Evolutionary conservation across 2,888 invertebrate species (phyloP).

Genomic region (Cantharis nigra): DNA sequence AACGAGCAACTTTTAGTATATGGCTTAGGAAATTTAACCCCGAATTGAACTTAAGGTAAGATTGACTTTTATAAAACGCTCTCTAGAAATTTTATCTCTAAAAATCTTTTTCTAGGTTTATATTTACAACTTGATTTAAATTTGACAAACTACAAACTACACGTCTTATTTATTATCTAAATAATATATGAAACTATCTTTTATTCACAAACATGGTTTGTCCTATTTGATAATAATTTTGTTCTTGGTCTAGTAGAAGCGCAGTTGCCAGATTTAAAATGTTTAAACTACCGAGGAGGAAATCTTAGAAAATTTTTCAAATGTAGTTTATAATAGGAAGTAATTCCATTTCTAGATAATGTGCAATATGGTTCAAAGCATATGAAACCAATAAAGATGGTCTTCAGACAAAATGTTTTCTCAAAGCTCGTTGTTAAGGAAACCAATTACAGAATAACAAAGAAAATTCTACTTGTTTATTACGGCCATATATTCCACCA

Average conservation of each 20-base stretch:
- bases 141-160: neutral
- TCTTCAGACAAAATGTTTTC: constrained; percentile 24
- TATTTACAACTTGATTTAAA: neutral
- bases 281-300: neutral
- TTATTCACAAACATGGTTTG: neutral
- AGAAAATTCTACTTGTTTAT: constrained; percentile 25
- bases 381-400: constrained; percentile 25
- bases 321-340: constrained; percentile 14
- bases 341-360: constrained; percentile 17
- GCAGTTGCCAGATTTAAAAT: neutral
- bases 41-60: neutral
- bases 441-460: constrained; percentile 27
- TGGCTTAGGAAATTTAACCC: constrained; percentile 32
- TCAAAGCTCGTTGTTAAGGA: constrained; percentile 20
- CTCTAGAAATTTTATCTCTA: neutral
- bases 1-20: constrained; percentile 35
- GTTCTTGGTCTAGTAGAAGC: neutral
- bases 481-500: constrained; percentile 20
- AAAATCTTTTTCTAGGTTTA: neutral
- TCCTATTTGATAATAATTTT: neutral
- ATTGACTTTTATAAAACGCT: neutral
- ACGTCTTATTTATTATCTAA: neutral
- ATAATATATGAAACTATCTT: neutral
- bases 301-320: neutral
- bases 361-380: constrained; percentile 20